Evolutionary conservation across 2,113 vertebrate species (phyloP).

Genomic region (Gracilinanus agilis): DNA sequence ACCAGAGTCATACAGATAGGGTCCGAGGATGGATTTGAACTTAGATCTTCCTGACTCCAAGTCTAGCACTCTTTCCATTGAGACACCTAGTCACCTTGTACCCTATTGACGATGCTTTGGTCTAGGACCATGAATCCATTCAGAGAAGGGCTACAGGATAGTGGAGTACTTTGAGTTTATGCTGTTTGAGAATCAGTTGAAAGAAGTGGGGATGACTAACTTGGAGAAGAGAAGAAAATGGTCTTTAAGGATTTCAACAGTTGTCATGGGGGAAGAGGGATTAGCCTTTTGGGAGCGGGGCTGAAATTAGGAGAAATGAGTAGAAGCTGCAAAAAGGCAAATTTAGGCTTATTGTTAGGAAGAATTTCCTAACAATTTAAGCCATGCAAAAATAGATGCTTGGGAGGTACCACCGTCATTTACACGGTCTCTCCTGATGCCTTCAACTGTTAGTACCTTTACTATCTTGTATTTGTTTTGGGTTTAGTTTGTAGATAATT

Average conservation of each 20-base stretch:
- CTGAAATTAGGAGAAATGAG: neutral
- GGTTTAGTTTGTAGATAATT: neutral
- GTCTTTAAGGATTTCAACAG: neutral
- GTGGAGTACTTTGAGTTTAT: neutral
- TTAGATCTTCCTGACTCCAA: neutral
- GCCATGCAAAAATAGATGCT: neutral
- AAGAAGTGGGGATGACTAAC: neutral
- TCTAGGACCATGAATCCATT: neutral
- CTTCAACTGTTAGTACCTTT: neutral
- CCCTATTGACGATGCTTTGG: neutral
- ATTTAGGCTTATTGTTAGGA: neutral
- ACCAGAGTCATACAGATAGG: neutral
- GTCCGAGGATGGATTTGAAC: neutral
- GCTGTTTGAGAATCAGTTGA: neutral
- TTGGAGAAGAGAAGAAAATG: neutral
- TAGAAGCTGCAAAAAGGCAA: neutral
- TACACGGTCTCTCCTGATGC: neutral
- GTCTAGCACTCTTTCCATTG: neutral
- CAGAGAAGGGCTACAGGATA: neutral
- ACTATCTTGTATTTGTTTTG: neutral
- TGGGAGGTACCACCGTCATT: neutral
- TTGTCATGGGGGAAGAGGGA: neutral
- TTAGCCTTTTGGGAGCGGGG: neutral
- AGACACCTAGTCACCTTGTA: neutral
- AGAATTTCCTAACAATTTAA: neutral